A percentile compares a stretch with the other conserved stretches of the same genome.
Evolutionary conservation across 2,888 invertebrate species (phyloP).

Genomic region (Agrypnus murinus): DNA sequence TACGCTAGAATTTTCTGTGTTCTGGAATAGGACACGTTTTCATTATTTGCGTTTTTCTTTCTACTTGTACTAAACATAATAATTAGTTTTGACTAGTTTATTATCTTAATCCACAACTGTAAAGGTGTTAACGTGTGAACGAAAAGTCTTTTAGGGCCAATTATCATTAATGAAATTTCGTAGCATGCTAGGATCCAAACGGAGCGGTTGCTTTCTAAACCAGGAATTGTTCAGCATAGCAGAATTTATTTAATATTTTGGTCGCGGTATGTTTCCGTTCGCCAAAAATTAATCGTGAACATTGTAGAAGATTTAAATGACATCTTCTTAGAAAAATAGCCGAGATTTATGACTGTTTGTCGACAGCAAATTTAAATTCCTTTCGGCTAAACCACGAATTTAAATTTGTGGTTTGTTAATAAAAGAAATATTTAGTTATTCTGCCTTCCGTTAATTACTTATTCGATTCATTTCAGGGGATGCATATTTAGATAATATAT

Average conservation of each 20-base stretch:
- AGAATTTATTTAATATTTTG: conserved; percentile 27
- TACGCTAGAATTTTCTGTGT: too few species aligned
- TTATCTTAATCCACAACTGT: too few species aligned
- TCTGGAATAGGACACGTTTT: too few species aligned
- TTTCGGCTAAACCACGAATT: conserved; percentile 49
- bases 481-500: not conserved
- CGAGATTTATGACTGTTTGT: conserved; percentile 52
- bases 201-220: conserved; percentile 39
- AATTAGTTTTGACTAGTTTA: too few species aligned
- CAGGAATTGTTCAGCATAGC: not conserved
- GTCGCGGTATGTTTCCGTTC: conserved; percentile 42
- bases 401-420: conserved; percentile 56
- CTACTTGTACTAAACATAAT: too few species aligned
- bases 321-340: conserved; percentile 55
- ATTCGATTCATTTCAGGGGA: not conserved
- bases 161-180: conserved; percentile 14
- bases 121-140: too few species aligned
- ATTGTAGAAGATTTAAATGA: conserved; percentile 53
- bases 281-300: conserved; percentile 52
- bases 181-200: conserved; percentile 46
- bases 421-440: conserved; percentile 47
- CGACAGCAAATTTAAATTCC: conserved; percentile 52
- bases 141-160: too few species aligned
- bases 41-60: too few species aligned
- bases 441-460: conserved; percentile 37